These are phyloP conservation scores for Pseudococcus jackbeardsleyi DNA, from an alignment of 2,888 invertebrate species.

Conservation along the genomic window DNA sequence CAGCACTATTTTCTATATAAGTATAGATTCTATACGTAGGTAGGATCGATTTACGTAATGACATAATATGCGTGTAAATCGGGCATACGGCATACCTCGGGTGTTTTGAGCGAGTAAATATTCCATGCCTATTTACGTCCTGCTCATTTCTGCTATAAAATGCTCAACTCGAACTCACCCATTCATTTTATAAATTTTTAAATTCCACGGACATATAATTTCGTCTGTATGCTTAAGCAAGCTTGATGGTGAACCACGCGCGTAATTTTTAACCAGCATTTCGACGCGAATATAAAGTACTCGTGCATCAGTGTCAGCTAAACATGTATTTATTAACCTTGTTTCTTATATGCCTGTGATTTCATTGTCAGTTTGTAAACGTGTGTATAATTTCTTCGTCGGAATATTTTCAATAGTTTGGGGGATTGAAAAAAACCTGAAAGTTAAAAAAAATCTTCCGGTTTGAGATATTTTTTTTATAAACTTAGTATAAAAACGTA, in stretches of 20 bases:
- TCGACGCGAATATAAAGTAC: not conserved
- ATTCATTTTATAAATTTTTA: not conserved
- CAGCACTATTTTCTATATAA: not conserved
- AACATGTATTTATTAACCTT: constrained; percentile 2
- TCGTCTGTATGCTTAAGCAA: not conserved
- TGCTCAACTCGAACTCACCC: not conserved
- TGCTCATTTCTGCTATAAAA: not conserved
- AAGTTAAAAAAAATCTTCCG: not conserved
- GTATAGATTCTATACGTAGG: too few species aligned
- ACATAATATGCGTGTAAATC: not conserved
- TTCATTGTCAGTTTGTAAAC: constrained; percentile 13
- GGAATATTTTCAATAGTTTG: not conserved
- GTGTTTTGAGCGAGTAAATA: not conserved
- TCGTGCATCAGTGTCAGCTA: not conserved
- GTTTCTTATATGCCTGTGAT: not conserved
- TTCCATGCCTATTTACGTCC: not conserved
- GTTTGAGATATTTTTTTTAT: not conserved
- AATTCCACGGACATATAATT: not conserved
- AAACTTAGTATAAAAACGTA: not conserved
- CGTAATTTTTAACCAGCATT: not conserved
- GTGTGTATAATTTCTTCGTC: not conserved
- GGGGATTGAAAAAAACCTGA: not conserved
- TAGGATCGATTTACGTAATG: not conserved
- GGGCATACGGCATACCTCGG: not conserved
- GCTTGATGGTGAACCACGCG: not conserved